Evolutionary conservation across 2,113 vertebrate genomes (phyloP).

Genomic region (Galeopterus variegatus): DNA sequence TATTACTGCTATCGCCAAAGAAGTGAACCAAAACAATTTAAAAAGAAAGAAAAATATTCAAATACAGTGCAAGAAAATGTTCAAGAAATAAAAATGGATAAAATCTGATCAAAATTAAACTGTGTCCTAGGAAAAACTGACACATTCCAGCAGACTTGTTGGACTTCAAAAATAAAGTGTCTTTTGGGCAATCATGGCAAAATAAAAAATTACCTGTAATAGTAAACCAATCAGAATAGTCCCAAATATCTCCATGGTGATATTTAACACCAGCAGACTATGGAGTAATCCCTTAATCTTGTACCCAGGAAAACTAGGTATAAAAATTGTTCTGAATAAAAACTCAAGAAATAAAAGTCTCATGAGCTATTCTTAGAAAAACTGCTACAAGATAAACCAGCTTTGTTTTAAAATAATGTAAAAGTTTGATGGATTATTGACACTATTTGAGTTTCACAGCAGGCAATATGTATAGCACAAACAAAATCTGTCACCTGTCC

Average conservation of each 20-base stretch:
- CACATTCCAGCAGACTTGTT: not conserved
- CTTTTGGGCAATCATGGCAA: not conserved
- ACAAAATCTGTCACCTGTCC: not conserved
- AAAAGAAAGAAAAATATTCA: constrained; percentile 1
- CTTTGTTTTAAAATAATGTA: not conserved
- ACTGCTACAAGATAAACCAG: constrained; percentile 5
- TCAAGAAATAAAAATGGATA: constrained; percentile 3
- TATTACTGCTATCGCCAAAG: not conserved
- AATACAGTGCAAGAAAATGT: not conserved
- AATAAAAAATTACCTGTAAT: constrained; percentile 22
- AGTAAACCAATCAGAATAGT: not conserved
- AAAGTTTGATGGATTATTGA: not conserved
- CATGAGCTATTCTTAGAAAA: constrained; percentile 44
- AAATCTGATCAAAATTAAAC: not conserved
- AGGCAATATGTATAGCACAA: not conserved
- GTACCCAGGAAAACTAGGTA: not conserved
- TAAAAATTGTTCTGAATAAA: not conserved
- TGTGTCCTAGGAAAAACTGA: constrained; percentile 26
- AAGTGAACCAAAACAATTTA: not conserved
- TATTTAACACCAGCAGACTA: not conserved
- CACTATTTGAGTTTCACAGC: not conserved
- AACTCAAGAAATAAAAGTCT: not conserved
- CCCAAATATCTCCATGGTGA: not conserved
- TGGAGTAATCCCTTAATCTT: not conserved
- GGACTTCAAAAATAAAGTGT: constrained; percentile 1